phyloP scores from a whole-genome alignment of 2,888 invertebrate species.

The Taenaris catops region DNA sequence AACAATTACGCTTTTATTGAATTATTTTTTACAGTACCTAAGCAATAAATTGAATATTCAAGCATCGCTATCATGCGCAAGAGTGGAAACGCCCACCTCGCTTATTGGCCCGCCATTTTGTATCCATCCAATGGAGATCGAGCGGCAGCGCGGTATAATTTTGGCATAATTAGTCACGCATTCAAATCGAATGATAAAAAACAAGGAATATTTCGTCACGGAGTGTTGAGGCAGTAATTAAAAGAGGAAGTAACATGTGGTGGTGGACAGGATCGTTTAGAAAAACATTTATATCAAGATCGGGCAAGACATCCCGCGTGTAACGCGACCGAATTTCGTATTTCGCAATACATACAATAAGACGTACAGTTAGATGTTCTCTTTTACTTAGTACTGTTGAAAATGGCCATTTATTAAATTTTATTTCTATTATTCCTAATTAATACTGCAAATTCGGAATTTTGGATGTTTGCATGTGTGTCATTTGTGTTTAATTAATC shows the following conservation, averaged over 20 bases:
- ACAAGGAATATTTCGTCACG: conserved; percentile 11
- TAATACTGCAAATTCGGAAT: no score
- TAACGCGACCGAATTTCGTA: no score
- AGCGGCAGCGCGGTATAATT: conserved; percentile 58
- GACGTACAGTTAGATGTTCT: no score
- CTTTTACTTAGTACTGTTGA: no score
- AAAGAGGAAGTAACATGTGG: conserved; percentile 10
- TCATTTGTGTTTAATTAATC: no score
- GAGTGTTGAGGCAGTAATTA: conserved; percentile 8
- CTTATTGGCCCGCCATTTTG: conserved; percentile 61
- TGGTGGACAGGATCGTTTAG: neutral
- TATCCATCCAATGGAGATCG: conserved; percentile 54
- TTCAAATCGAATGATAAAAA: conserved; percentile 37
- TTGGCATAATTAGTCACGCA: conserved; percentile 77
- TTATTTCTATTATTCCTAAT: no score
- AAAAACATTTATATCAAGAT: no score
- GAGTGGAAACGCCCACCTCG: conserved; percentile 64
- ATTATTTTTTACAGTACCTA: conserved; percentile 4
- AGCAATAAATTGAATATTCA: conserved; percentile 52
- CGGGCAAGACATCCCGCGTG: no score
- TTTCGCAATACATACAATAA: no score
- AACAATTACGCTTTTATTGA: neutral
- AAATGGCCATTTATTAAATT: no score
- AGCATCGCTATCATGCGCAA: conserved; percentile 54
- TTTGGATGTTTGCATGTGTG: no score